phyloP scores from a whole-genome alignment of 2,113 vertebrate species.

The Atlantisia rogersi region DNA sequence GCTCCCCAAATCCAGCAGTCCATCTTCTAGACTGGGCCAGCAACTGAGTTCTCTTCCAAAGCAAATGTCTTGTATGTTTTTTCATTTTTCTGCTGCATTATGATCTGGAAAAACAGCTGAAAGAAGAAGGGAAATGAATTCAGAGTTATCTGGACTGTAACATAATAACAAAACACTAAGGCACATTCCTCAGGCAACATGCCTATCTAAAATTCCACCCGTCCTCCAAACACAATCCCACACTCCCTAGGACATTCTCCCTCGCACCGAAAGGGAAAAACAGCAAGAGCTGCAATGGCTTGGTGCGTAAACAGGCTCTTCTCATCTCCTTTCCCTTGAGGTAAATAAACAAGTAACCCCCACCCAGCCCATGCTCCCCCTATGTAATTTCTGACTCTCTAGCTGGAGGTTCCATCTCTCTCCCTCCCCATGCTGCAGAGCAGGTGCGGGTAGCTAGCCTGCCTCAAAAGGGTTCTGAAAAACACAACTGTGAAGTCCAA shows the following conservation, averaged over 20 bases:
- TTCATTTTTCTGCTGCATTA: slow-evolving; percentile 82
- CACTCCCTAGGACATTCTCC: neutral
- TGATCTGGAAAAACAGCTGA: slow-evolving; percentile 71
- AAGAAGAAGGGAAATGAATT: slow-evolving; percentile 54
- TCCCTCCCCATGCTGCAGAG: neutral
- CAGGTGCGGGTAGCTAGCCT: neutral
- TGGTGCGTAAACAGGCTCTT: neutral
- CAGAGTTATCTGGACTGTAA: slow-evolving; percentile 20
- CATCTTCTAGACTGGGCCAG: slow-evolving; percentile 70
- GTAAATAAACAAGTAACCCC: neutral
- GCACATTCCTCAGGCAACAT: neutral
- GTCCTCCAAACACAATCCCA: neutral
- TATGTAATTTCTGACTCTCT: neutral
- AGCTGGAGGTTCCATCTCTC: neutral
- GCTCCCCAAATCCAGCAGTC: slow-evolving; percentile 62
- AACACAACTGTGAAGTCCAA: neutral
- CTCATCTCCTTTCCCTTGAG: neutral
- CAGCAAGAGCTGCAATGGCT: neutral
- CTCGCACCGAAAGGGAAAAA: neutral
- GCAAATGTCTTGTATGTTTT: slow-evolving; percentile 67
- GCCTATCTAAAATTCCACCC: neutral
- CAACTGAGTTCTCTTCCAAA: slow-evolving; percentile 65
- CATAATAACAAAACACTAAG: neutral
- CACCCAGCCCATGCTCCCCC: neutral
- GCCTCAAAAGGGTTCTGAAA: neutral